A percentile compares a stretch with the other conserved stretches of the same genome.
phyloP scores from a whole-genome alignment of 2,797 vertebrate species.

The Rhynchotus rufescens region DNA sequence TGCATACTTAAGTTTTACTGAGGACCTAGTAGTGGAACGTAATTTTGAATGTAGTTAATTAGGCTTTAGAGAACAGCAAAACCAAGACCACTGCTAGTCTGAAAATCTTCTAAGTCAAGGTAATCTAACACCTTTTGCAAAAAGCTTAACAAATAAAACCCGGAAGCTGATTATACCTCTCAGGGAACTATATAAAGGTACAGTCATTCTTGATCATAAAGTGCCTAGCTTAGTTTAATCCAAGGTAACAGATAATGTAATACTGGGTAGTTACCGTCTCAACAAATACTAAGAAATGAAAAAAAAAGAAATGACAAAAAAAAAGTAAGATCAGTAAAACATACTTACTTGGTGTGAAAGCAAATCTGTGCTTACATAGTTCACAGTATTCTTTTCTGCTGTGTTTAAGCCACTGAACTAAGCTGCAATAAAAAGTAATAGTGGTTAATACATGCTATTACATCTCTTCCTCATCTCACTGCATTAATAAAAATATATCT shows the following conservation, averaged over 20 bases:
- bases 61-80: neutral
- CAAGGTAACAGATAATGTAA: neutral
- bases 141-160: neutral
- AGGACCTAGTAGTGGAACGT: neutral
- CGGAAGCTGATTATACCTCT: neutral
- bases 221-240: neutral
- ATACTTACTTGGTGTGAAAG: conserved; percentile 99
- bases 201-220: neutral
- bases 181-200: neutral
- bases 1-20: neutral
- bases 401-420: conserved; percentile 99
- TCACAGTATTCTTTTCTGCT: conserved; percentile 99
- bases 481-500: neutral
- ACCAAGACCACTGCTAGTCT: neutral
- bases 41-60: neutral
- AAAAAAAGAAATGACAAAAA: neutral
- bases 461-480: neutral
- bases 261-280: neutral
- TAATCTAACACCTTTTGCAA: neutral
- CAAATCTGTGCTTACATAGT: conserved; percentile 99
- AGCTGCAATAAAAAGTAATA: conserved; percentile 84
- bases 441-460: neutral
- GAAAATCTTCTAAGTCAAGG: neutral
- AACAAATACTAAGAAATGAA: neutral
- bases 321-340: neutral